Percentiles rank a stretch among this genome's conserved stretches.
These are phyloP conservation scores for Labia minor DNA, from an alignment of 2,888 invertebrate species.

Conservation along the genomic window DNA sequence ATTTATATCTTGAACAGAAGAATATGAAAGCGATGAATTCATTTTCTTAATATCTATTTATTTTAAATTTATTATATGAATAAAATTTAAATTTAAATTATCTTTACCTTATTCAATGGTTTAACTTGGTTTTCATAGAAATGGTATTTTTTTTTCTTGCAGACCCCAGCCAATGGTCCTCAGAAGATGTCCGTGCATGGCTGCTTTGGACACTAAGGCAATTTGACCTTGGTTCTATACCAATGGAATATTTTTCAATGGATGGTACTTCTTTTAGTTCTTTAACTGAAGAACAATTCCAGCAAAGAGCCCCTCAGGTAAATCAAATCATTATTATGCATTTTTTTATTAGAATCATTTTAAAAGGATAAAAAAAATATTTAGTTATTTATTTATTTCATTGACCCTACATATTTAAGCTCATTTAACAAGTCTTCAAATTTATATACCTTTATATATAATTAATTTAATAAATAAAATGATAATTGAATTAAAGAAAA, in stretches of 20 bases:
- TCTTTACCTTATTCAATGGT: too few relatives aligned
- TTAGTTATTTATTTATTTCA: conserved; percentile 23
- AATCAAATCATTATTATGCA: conserved; percentile 28
- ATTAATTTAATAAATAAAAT: too few relatives aligned
- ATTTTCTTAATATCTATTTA: too few relatives aligned
- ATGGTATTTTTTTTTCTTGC: conserved; percentile 33
- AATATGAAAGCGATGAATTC: too few relatives aligned
- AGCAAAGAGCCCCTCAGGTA: conserved; percentile 72
- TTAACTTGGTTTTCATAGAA: too few relatives aligned
- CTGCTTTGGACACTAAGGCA: conserved; percentile 76
- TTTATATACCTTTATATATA: too few relatives aligned
- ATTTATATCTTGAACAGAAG: too few relatives aligned
- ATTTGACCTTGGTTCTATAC: conserved; percentile 61
- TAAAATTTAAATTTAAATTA: neutral
- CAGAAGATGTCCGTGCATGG: conserved; percentile 78
- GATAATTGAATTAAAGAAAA: too few relatives aligned
- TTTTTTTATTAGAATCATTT: conserved; percentile 16
- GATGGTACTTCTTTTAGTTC: conserved; percentile 64
- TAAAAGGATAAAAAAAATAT: conserved; percentile 13
- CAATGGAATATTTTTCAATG: conserved; percentile 66
- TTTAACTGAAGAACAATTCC: conserved; percentile 76
- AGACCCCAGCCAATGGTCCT: conserved; percentile 85
- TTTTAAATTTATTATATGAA: too few relatives aligned
- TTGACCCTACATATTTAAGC: conserved; percentile 23
- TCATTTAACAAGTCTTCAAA: too few relatives aligned